phyloP scores from a whole-genome alignment of 2,113 vertebrate genomes.

The Coptodon rendalli region DNA sequence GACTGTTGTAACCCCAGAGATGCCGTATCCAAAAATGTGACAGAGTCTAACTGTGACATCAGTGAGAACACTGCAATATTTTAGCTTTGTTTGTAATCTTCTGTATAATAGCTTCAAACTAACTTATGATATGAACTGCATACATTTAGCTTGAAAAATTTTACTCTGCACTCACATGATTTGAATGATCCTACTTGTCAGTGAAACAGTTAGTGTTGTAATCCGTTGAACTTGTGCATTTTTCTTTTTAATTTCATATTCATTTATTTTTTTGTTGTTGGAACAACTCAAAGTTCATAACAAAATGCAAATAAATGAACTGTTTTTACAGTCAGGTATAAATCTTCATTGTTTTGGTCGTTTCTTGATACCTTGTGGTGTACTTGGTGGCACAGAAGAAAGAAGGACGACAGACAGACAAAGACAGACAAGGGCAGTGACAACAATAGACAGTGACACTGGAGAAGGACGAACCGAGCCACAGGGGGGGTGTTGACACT shows the following conservation, averaged over 20 bases:
- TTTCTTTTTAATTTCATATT: neutral
- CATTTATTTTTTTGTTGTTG: neutral
- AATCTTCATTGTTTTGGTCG: neutral
- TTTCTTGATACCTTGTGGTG: neutral
- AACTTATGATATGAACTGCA: neutral
- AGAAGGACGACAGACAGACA: neutral
- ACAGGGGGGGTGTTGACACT: constrained; percentile 13
- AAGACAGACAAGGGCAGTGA: constrained; percentile 35
- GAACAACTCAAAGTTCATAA: neutral
- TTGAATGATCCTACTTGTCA: neutral
- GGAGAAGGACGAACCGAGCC: constrained; percentile 12
- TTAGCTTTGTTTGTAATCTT: neutral
- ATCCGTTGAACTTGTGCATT: neutral
- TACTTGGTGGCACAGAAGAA: neutral
- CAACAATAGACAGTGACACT: constrained; percentile 40
- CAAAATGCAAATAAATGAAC: neutral
- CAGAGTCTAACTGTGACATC: neutral
- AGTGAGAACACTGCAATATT: neutral
- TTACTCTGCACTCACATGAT: neutral
- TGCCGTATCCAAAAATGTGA: neutral
- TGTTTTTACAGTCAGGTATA: neutral
- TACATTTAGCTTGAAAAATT: neutral
- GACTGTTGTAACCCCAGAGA: neutral
- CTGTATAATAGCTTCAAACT: neutral
- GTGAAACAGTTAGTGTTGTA: neutral